Percentiles rank a stretch among this genome's conserved stretches.
Conservation (phyloP, 2,797 vertebrate species). For the Muraenolepis orangiensis region DNA sequence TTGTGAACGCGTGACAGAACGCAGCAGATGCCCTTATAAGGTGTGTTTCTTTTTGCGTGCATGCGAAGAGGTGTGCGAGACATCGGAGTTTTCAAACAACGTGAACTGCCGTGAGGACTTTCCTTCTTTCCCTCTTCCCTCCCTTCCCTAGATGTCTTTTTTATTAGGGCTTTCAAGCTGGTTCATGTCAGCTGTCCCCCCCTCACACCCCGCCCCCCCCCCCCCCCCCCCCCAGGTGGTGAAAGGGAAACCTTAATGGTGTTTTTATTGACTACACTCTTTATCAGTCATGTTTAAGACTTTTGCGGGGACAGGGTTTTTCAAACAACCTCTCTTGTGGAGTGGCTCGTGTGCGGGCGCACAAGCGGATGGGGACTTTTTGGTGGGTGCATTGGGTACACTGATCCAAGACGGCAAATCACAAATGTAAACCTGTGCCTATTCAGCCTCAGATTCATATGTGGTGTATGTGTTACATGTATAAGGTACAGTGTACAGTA, state of each 20-base stretch:
- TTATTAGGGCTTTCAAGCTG: neutral
- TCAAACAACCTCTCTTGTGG: neutral
- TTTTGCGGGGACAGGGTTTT: neutral
- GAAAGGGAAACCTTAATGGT: constrained; percentile 26
- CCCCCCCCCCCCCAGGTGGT: neutral
- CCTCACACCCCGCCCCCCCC: neutral
- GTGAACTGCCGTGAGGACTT: neutral
- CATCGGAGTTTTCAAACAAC: constrained; percentile 10
- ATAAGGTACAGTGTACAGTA: too few relatives aligned
- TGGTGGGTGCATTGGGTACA: neutral
- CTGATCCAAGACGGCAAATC: neutral
- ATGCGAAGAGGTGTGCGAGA: neutral
- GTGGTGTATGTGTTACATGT: too few relatives aligned
- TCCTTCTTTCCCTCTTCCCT: neutral
- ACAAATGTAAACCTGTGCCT: neutral
- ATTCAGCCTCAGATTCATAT: too few relatives aligned
- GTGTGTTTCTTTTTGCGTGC: constrained; percentile 1
- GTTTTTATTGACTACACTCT: constrained; percentile 36
- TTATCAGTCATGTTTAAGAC: constrained; percentile 12
- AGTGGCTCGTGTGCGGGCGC: neutral
- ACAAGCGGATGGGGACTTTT: neutral
- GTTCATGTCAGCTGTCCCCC: neutral
- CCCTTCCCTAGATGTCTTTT: neutral
- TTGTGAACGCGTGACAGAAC: neutral
- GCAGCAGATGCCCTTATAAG: constrained; percentile 21